phyloP scores from a whole-genome alignment of 2,888 invertebrate genomes.

The Dicyrtomina minuta region DNA sequence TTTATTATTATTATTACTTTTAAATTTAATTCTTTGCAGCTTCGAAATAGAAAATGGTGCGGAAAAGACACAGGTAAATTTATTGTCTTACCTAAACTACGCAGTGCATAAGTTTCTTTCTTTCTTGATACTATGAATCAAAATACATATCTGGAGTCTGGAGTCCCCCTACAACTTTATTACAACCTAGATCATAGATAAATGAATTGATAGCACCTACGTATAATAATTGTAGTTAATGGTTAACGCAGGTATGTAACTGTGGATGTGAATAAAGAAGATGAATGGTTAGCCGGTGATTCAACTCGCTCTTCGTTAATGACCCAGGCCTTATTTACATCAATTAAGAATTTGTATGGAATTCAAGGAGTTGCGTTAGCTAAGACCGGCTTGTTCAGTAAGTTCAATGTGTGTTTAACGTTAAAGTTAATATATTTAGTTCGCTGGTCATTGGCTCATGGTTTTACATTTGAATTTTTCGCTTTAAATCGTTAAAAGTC shows the following conservation, averaged over 20 bases:
- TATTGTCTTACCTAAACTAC: too few species aligned
- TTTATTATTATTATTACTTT: too few species aligned
- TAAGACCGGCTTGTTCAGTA: conserved; percentile 19
- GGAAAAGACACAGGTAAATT: conserved; percentile 30
- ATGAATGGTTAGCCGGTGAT: conserved; percentile 11
- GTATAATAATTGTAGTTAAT: not conserved
- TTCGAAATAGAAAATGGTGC: conserved; percentile 19
- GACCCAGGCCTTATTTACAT: conserved; percentile 9
- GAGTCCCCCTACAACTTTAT: too few species aligned
- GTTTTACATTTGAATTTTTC: not conserved
- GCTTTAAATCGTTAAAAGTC: too few species aligned
- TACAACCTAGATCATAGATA: too few species aligned
- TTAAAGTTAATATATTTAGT: not conserved
- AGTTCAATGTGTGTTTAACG: not conserved
- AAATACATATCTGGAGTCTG: too few species aligned
- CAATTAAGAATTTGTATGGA: conserved; percentile 25
- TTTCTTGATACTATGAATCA: too few species aligned
- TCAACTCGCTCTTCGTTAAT: conserved; percentile 12
- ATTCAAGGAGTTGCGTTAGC: conserved; percentile 25
- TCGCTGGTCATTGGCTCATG: not conserved
- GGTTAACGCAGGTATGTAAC: conserved; percentile 19
- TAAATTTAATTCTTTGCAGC: too few species aligned
- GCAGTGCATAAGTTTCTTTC: too few species aligned
- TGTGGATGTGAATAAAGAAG: conserved; percentile 22
- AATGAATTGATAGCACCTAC: not conserved